phyloP scores from a whole-genome alignment of 2,113 vertebrate genomes.

The Thunnus maccoyii region DNA sequence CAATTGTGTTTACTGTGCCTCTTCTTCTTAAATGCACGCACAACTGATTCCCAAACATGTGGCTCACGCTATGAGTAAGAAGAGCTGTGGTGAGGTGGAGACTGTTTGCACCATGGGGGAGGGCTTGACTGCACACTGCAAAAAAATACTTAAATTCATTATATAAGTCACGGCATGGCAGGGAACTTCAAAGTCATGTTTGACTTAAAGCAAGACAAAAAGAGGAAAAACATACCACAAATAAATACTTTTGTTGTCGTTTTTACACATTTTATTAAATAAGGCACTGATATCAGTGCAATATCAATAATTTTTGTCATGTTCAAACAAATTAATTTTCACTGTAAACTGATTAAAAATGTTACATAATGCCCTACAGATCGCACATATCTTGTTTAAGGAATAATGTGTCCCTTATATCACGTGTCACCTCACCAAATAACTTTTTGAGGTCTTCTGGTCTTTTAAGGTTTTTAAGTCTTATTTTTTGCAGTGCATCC shows the following conservation, averaged over 20 bases:
- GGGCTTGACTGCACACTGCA: slow-evolving; percentile 44
- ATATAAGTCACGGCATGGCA: neutral
- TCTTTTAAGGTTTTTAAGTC: no score
- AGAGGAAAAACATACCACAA: neutral
- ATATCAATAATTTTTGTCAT: neutral
- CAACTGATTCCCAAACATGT: neutral
- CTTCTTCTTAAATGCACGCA: neutral
- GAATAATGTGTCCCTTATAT: neutral
- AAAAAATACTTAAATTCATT: slow-evolving; percentile 27
- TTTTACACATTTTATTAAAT: neutral
- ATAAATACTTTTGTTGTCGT: neutral
- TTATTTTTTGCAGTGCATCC: slow-evolving; percentile 52
- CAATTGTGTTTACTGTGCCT: neutral
- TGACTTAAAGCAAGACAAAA: neutral
- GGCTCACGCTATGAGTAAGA: neutral
- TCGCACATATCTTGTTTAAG: neutral
- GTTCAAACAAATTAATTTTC: neutral
- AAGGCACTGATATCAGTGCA: neutral
- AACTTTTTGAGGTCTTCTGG: neutral
- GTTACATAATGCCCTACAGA: neutral
- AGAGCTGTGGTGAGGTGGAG: slow-evolving; percentile 1
- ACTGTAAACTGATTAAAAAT: neutral
- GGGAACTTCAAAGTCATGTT: no score
- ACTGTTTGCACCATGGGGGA: neutral
- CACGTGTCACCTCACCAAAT: neutral